Evolutionary conservation across 2,113 vertebrate species (phyloP).

Genomic region (Notothenia rossii): DNA sequence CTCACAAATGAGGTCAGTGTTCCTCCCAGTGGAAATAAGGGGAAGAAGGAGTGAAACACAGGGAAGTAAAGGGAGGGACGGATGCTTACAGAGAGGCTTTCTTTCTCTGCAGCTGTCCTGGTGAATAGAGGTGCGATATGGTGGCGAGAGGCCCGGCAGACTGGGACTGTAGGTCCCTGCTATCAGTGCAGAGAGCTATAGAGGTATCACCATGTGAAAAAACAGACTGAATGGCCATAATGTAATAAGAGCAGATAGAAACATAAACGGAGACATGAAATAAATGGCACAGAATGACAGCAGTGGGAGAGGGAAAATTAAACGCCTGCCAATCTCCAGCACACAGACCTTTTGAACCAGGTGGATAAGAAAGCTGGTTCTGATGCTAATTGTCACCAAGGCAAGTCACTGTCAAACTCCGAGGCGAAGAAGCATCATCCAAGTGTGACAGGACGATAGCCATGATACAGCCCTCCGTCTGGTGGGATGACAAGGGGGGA

Average conservation of each 20-base stretch:
- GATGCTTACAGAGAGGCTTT: constrained; percentile 55
- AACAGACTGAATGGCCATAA: constrained; percentile 25
- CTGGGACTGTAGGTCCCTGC: constrained; percentile 42
- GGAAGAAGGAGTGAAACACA: constrained; percentile 75
- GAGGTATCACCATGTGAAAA: constrained; percentile 25
- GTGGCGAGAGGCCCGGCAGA: constrained; percentile 59
- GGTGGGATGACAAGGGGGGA: constrained; percentile 74
- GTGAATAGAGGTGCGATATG: constrained; percentile 63
- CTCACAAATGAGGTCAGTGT: constrained; percentile 89
- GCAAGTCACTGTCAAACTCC: constrained; percentile 74
- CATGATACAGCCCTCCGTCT: constrained; percentile 81
- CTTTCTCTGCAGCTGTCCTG: constrained; percentile 56
- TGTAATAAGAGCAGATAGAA: constrained; percentile 37
- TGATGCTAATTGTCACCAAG: constrained; percentile 76
- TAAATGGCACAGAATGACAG: constrained; percentile 48
- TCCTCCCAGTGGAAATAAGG: constrained; percentile 86
- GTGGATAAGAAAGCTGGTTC: constrained; percentile 76
- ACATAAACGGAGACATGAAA: constrained; percentile 49
- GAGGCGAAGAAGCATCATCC: constrained; percentile 75
- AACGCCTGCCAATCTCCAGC: constrained; percentile 72
- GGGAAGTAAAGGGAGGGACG: constrained; percentile 59
- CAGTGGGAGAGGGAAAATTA: constrained; percentile 60
- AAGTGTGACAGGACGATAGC: constrained; percentile 80
- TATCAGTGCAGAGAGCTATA: constrained; percentile 16
- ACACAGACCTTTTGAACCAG: constrained; percentile 77